A percentile compares a stretch with the other conserved stretches of the same genome.
These are phyloP conservation scores for Aplochiton taeniatus DNA, from an alignment of 2,797 vertebrate species.

Conservation along the genomic window DNA sequence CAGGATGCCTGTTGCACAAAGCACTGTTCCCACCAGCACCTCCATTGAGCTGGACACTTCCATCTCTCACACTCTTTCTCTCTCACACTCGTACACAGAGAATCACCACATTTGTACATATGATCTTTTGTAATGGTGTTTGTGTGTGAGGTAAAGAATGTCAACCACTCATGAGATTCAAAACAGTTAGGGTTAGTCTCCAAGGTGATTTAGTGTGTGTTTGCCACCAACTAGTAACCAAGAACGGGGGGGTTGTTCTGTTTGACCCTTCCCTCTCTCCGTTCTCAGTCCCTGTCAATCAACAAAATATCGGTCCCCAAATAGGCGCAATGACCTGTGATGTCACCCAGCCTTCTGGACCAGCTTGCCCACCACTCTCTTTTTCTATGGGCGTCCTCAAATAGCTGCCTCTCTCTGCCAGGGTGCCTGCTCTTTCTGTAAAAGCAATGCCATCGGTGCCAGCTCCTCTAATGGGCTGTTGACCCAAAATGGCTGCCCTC, in stretches of 20 bases:
- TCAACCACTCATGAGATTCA: too few relatives aligned
- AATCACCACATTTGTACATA: not conserved
- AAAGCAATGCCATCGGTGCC: not conserved
- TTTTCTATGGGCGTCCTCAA: too few relatives aligned
- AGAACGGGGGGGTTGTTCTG: conserved; percentile 13
- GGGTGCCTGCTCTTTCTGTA: not conserved
- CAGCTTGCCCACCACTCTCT: not conserved
- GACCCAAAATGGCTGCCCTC: conserved; percentile 46
- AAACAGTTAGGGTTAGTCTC: too few relatives aligned
- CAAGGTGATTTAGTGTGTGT: conserved; percentile 2
- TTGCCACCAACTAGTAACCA: conserved; percentile 48
- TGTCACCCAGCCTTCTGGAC: not conserved
- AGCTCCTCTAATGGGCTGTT: not conserved
- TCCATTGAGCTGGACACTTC: conserved; percentile 21
- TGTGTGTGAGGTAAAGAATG: not conserved
- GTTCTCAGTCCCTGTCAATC: not conserved
- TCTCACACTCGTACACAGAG: not conserved
- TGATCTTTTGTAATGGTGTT: conserved; percentile 15
- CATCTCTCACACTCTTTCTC: not conserved
- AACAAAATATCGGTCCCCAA: not conserved
- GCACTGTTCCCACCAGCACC: conserved; percentile 66
- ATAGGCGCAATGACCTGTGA: not conserved
- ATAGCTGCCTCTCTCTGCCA: not conserved
- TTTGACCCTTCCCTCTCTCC: conserved; percentile 11
- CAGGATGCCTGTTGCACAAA: conserved; percentile 69